A percentile compares a stretch with the other conserved stretches of the same genome.
Conservation (phyloP, 1,140 invertebrate genomes). For the Saccostrea cuccullata region DNA sequence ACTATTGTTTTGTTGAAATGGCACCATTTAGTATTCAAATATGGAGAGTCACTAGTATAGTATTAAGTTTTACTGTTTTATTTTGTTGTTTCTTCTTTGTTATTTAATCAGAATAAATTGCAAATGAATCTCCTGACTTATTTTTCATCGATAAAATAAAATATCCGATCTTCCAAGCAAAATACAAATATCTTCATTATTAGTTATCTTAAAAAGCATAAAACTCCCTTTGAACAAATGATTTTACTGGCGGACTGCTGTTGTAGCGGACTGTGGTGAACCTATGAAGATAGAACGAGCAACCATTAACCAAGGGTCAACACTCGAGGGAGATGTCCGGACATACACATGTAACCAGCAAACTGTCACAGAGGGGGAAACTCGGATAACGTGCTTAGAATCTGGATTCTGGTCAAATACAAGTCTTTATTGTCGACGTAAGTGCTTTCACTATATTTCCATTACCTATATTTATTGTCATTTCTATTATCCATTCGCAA, state of each 20-base stretch:
- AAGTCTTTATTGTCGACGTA: constrained; percentile 21
- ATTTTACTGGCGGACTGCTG: not conserved
- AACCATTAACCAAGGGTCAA: not conserved
- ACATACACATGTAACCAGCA: constrained; percentile 19
- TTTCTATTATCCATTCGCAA: too few species aligned
- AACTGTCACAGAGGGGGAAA: constrained; percentile 24
- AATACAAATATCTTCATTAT: not conserved
- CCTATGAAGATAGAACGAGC: constrained; percentile 24
- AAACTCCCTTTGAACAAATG: not conserved
- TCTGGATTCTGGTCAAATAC: constrained; percentile 6
- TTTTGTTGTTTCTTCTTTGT: not conserved
- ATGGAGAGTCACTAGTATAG: too few species aligned
- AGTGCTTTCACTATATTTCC: not conserved
- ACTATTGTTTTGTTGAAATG: too few species aligned
- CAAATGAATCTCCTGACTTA: not conserved
- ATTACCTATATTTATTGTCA: not conserved
- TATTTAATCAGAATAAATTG: constrained; percentile 13
- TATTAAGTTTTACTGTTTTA: too few species aligned
- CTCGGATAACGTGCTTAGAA: not conserved
- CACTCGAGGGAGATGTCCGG: not conserved
- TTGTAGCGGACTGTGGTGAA: constrained; percentile 34
- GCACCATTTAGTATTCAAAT: too few species aligned
- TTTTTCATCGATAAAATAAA: not conserved
- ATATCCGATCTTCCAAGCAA: not conserved
- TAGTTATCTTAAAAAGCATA: not conserved